Evolutionary conservation across 1,140 invertebrate species (phyloP), one percentile per base, ranked within the genome.

Genomic region (Drosophila miranda): DNA sequence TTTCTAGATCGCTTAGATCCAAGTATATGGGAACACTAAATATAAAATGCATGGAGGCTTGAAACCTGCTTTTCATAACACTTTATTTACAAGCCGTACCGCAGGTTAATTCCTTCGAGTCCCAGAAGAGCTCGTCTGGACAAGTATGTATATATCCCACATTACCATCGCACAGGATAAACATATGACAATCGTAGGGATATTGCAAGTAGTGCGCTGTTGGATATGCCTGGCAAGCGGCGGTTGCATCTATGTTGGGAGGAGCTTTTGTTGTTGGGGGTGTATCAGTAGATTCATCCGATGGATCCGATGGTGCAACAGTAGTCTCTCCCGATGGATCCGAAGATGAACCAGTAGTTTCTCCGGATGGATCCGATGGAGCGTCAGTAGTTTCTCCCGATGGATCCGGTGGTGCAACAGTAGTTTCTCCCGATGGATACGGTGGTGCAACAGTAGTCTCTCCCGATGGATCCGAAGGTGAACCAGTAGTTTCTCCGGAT

Each of bases 101-200:
- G 49, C 81, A 86, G 14, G 16, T 16, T 16, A 16, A 16, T 16
- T 16, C 16, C 16, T 42, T 67, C 28, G 81, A 83, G 21, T 88
- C 43, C 78, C 78, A 88, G 48, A 50, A 68, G 1, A 74, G 68
- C 51, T 52, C 14, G 4, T 21, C 23, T 14, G 83, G 50, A 53
- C 83, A 88, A 6, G 38, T 59, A 16, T 51, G 45, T 5, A 79
- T 30, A 45, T 28, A 55, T 1, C 83, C 83, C 0, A 1, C 0
- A 3, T 28, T 13, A 0, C 50, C 62, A 28, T 45, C 30, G 26
- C 83, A 88, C 0, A 74, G 61, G n/a, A 88, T 83, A 48, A 71
- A 88, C 34, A 56, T 49, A 16, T 72, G 79, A 11, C 83, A 88
- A 45, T 88, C 34, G 46, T 88, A 75, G 0, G 83, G 83, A 74